Percentiles rank a stretch among this genome's conserved stretches.
phyloP scores from a whole-genome alignment of 2,113 vertebrate genomes.

The Brachyistius frenatus region DNA sequence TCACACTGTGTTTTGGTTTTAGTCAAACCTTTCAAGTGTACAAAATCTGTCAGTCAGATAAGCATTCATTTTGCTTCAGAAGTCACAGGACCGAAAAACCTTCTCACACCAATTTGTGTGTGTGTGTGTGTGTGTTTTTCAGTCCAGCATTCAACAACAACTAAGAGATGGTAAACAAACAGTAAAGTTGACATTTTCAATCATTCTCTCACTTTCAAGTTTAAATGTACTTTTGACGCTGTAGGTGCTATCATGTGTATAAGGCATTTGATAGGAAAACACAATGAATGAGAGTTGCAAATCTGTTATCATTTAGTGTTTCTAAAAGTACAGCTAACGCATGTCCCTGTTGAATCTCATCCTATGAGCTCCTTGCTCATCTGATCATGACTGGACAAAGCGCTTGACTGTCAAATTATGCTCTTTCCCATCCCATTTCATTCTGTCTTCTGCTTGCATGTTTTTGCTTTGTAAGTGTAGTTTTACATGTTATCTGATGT shows the following conservation, averaged over 20 bases:
- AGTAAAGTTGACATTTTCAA: constrained; percentile 16
- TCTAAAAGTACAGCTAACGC: neutral
- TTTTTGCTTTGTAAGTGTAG: neutral
- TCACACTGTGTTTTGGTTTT: constrained; percentile 16
- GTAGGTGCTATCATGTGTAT: neutral
- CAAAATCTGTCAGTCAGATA: constrained; percentile 20
- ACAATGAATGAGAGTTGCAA: neutral
- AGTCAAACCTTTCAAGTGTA: constrained; percentile 22
- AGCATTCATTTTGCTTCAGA: constrained; percentile 27
- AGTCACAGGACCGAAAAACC: constrained; percentile 1
- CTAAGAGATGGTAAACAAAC: constrained; percentile 13
- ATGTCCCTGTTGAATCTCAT: neutral
- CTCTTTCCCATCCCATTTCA: constrained; percentile 1
- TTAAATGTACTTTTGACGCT: neutral
- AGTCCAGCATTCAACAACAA: constrained; percentile 8
- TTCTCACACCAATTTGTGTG: too few relatives aligned
- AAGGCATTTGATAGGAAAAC: neutral
- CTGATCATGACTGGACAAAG: constrained; percentile 19
- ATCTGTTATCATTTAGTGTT: neutral
- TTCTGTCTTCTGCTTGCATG: neutral
- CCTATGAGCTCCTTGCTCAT: neutral
- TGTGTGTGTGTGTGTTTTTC: neutral
- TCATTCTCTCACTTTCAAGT: neutral
- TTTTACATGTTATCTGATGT: neutral
- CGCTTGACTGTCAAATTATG: neutral